These are phyloP conservation scores for Euproctis similis DNA, from an alignment of 2,888 invertebrate species.

Conservation along the genomic window DNA sequence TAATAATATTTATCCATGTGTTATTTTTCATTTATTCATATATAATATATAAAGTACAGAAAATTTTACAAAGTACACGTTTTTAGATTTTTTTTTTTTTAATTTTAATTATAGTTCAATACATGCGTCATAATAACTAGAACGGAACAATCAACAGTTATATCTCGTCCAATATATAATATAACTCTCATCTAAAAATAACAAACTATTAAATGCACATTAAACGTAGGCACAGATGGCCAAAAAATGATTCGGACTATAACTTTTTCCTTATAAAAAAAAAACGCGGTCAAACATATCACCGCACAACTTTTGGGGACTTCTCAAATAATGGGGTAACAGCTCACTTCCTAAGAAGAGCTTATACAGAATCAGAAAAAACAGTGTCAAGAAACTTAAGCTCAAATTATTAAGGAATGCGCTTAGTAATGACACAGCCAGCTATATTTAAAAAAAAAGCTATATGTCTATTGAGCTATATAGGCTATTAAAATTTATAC, in stretches of 20 bases:
- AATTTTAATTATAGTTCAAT: slow-evolving; percentile 26
- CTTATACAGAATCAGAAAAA: slow-evolving; percentile 44
- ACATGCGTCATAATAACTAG: slow-evolving; percentile 46
- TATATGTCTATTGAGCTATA: slow-evolving; percentile 12
- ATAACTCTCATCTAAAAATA: slow-evolving; percentile 63
- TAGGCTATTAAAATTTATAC: no score
- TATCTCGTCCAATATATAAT: no score
- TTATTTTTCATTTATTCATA: slow-evolving; percentile 18
- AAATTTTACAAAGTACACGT: no score
- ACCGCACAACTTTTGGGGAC: slow-evolving; percentile 18
- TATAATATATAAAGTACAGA: no score
- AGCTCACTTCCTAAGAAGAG: slow-evolving; percentile 34
- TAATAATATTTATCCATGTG: no score
- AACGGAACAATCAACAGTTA: slow-evolving; percentile 67
- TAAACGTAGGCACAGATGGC: slow-evolving; percentile 44
- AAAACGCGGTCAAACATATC: slow-evolving; percentile 27
- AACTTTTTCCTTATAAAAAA: slow-evolving; percentile 12
- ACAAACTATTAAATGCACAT: slow-evolving; percentile 73
- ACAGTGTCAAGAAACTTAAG: slow-evolving; percentile 53
- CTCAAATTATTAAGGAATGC: slow-evolving; percentile 53
- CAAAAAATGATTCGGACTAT: slow-evolving; percentile 36
- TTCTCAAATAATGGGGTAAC: slow-evolving; percentile 19
- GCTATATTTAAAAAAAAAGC: slow-evolving; percentile 24
- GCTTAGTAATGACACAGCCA: slow-evolving; percentile 70
- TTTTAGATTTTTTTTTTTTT: no score